Percentiles rank a stretch among this genome's conserved stretches.
Conservation (phyloP, 1,140 invertebrate genomes). For the Microplitis demolitor region DNA sequence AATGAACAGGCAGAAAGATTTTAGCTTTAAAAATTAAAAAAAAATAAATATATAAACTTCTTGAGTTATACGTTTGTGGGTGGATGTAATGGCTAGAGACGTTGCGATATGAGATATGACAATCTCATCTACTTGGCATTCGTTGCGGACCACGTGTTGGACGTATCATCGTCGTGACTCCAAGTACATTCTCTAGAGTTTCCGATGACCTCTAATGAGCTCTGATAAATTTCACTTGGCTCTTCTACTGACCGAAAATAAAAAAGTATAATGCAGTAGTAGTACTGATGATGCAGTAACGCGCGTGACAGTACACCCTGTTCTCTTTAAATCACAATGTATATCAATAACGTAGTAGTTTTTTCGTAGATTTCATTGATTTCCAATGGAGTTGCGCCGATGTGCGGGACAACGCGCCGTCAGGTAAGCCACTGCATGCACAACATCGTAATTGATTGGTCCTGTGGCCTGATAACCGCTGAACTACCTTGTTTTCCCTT, state of each 20-base stretch:
- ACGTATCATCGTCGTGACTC: background rate
- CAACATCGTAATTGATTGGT: slow-evolving; percentile 31
- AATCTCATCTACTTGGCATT: slow-evolving; percentile 6
- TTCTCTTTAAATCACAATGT: slow-evolving; percentile 28
- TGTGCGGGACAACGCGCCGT: background rate
- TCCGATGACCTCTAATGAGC: no score
- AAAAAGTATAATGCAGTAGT: no score
- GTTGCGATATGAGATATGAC: background rate
- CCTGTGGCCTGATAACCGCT: slow-evolving; percentile 28
- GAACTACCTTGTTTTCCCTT: slow-evolving; percentile 6
- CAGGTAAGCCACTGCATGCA: slow-evolving; percentile 14
- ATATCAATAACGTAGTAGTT: slow-evolving; percentile 28
- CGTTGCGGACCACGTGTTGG: slow-evolving; percentile 28
- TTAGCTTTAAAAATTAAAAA: no score
- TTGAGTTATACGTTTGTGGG: no score
- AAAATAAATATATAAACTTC: no score
- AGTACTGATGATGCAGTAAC: background rate
- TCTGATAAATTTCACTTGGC: no score
- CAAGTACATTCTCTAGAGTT: background rate
- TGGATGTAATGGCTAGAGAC: background rate
- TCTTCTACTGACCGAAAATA: no score
- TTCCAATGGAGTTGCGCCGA: slow-evolving; percentile 26
- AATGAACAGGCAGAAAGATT: no score
- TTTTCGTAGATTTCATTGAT: slow-evolving; percentile 31
- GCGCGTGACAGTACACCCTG: slow-evolving; percentile 18